Evolutionary conservation across 1,140 invertebrate species (phyloP).

Genomic region (Drosophila watanabei): DNA sequence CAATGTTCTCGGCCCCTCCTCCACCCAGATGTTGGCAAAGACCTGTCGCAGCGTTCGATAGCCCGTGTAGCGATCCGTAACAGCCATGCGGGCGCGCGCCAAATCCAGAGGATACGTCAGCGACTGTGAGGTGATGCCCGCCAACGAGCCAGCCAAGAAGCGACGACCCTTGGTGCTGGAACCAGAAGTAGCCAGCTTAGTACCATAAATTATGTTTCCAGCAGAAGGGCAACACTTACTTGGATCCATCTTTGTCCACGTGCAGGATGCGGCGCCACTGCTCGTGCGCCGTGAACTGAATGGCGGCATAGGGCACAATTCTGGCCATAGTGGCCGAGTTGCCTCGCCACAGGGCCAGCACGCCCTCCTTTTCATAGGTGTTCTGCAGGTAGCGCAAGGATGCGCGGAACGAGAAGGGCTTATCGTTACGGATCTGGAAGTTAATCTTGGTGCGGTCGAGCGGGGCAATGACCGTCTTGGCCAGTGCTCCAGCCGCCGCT

Average conservation of each 20-base stretch:
- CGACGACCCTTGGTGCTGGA: conserved; percentile 85
- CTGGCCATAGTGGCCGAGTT: conserved; percentile 99
- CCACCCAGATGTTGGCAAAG: conserved; percentile 92
- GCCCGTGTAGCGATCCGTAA: conserved; percentile 91
- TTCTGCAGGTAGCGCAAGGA: conserved; percentile 92
- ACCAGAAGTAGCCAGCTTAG: neutral
- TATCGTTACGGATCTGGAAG: conserved; percentile 94
- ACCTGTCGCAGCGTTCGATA: conserved; percentile 89
- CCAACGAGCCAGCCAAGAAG: conserved; percentile 96
- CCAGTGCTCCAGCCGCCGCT: conserved; percentile 96
- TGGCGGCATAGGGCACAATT: conserved; percentile 98
- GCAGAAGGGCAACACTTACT: conserved; percentile 86
- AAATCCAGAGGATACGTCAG: conserved; percentile 98
- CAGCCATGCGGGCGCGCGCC: conserved; percentile 98
- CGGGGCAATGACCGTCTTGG: conserved; percentile 98
- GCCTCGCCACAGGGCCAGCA: conserved; percentile 96
- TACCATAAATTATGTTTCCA: too few relatives aligned
- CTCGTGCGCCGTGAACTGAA: conserved; percentile 98
- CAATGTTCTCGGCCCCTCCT: conserved; percentile 92
- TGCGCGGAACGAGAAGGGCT: conserved; percentile 92
- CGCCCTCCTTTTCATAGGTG: conserved; percentile 91
- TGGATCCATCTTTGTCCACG: conserved; percentile 88
- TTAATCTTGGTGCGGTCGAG: conserved; percentile 99
- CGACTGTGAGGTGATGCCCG: conserved; percentile 96
- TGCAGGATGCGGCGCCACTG: conserved; percentile 95